A percentile compares a stretch with the other conserved stretches of the same genome.
These are phyloP conservation scores for Neogobius melanostomus DNA, from an alignment of 2,113 vertebrate species.

Conservation along the genomic window DNA sequence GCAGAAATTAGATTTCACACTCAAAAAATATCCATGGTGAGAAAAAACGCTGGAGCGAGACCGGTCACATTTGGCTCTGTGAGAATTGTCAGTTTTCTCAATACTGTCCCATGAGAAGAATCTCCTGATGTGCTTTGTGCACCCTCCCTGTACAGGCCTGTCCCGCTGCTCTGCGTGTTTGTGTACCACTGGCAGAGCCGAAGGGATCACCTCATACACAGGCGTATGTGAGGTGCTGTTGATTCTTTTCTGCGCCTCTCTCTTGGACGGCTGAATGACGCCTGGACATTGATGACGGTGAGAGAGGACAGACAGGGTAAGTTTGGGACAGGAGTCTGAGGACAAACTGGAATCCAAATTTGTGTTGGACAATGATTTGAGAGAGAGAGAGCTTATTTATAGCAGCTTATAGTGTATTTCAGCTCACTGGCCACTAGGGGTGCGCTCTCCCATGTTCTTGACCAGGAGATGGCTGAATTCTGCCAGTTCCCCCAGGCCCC, in stretches of 20 bases:
- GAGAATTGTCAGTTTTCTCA: conserved; percentile 44
- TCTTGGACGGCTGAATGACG: conserved; percentile 59
- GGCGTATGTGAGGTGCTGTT: conserved; percentile 15
- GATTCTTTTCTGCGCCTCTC: conserved; percentile 48
- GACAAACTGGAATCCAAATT: conserved; percentile 61
- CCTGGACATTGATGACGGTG: conserved; percentile 69
- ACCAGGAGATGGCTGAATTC: conserved; percentile 85
- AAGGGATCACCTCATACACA: conserved; percentile 22
- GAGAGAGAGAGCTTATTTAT: conserved; percentile 37
- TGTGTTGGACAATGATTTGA: conserved; percentile 51
- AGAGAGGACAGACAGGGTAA: conserved; percentile 64
- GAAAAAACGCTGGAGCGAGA: conserved; percentile 50
- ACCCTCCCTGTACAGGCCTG: conserved; percentile 35
- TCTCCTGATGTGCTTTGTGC: conserved; percentile 23
- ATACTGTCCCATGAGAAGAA: conserved; percentile 27
- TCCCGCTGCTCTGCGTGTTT: conserved; percentile 39
- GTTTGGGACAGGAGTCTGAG: conserved; percentile 53
- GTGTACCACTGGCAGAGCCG: conserved; percentile 36
- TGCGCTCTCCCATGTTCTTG: conserved; percentile 82
- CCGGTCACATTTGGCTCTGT: conserved; percentile 55
- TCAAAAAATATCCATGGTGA: conserved; percentile 42
- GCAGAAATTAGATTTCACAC: conserved; percentile 51
- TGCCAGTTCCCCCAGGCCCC: conserved; percentile 76
- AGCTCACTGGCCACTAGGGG: conserved; percentile 81
- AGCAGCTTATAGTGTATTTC: conserved; percentile 22